A percentile compares a stretch with the other conserved stretches of the same genome.
Conservation (phyloP, 2,797 vertebrate genomes). For the Siniperca obscura region DNA sequence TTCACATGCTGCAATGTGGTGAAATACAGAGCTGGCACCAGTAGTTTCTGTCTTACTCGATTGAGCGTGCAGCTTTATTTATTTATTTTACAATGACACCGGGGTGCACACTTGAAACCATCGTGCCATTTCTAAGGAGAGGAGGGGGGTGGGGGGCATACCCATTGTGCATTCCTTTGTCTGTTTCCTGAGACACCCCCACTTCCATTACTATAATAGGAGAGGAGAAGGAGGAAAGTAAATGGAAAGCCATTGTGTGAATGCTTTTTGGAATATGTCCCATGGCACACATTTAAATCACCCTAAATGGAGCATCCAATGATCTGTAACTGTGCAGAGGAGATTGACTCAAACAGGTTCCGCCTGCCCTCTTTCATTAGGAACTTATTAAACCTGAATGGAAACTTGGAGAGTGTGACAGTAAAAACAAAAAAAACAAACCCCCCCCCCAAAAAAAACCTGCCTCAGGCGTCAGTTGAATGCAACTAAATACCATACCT, state of each 20-base stretch:
- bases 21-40: slow-evolving; percentile 41
- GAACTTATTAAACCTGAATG: slow-evolving; percentile 74
- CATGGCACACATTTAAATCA: slow-evolving; percentile 67
- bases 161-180: slow-evolving; percentile 38
- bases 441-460: too few species aligned
- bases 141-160: neutral
- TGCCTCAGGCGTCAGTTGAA: slow-evolving; percentile 47
- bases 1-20: slow-evolving; percentile 43
- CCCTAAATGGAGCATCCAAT: slow-evolving; percentile 68
- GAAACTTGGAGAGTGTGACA: slow-evolving; percentile 60
- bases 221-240: slow-evolving; percentile 37
- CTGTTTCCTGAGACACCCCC: slow-evolving; percentile 32
- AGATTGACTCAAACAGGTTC: slow-evolving; percentile 67
- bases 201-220: slow-evolving; percentile 56
- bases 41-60: slow-evolving; percentile 18
- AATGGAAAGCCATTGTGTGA: slow-evolving; percentile 62
- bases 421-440: neutral
- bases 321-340: slow-evolving; percentile 72
- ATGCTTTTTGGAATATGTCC: slow-evolving; percentile 64
- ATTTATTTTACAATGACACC: slow-evolving; percentile 55
- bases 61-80: slow-evolving; percentile 35
- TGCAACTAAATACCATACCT: slow-evolving; percentile 60
- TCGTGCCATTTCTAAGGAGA: slow-evolving; percentile 34
- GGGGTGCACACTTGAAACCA: slow-evolving; percentile 33
- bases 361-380: slow-evolving; percentile 68